Evolutionary conservation across 2,797 vertebrate species (phyloP).

Genomic region (Paramormyrops hopkinsi): DNA sequence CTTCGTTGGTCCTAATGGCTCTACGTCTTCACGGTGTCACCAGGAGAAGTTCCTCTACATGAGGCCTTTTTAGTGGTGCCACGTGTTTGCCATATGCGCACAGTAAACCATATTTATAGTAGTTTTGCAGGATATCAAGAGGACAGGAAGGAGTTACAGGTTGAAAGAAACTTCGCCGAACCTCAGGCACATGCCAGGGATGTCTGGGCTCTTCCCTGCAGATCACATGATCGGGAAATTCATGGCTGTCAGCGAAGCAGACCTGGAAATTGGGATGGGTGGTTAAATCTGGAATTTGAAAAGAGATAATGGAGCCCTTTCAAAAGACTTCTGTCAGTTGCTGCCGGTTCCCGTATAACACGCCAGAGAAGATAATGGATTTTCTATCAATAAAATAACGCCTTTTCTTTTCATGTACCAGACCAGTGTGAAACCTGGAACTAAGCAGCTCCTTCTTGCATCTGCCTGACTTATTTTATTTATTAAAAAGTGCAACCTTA

Average conservation of each 20-base stretch:
- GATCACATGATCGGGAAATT: conserved; percentile 2
- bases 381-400: conserved; percentile 4
- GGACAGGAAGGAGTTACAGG: conserved; percentile 5
- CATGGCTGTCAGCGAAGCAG: conserved; percentile 1
- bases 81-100: not conserved
- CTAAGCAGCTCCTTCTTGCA: not conserved
- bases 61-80: not conserved
- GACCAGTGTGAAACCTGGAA: not conserved
- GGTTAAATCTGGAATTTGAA: conserved; percentile 3
- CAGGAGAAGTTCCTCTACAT: not conserved
- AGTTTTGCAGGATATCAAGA: not conserved
- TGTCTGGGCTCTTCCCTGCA: not conserved
- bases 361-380: not conserved
- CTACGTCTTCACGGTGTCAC: not conserved
- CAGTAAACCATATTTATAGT: not conserved
- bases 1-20: not conserved
- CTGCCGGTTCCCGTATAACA: not conserved
- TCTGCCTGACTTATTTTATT: not conserved
- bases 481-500: not conserved
- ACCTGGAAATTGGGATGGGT: not conserved
- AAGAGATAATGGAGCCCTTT: conserved; percentile 1
- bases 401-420: not conserved
- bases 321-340: not conserved
- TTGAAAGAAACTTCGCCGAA: conserved; percentile 4
- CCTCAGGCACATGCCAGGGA: not conserved